These are phyloP conservation scores for Oncorhynchus masou DNA, from an alignment of 2,113 vertebrate species.

Conservation along the genomic window DNA sequence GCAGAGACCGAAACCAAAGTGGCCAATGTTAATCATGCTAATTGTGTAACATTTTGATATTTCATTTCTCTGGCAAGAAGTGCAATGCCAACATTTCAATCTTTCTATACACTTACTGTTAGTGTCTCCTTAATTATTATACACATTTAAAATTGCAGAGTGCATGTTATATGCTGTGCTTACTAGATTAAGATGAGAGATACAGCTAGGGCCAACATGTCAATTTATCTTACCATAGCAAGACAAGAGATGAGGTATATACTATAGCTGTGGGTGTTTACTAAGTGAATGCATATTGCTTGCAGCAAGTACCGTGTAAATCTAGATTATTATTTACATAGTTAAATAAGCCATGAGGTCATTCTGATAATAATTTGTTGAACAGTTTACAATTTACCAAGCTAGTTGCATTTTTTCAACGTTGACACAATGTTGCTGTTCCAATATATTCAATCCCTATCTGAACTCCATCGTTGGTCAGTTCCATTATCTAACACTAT, in stretches of 20 bases:
- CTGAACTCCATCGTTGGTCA: too few species aligned
- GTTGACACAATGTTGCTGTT: too few species aligned
- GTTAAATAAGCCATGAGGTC: constrained; percentile 1
- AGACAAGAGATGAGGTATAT: not conserved
- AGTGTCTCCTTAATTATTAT: constrained; percentile 38
- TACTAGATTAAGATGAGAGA: constrained; percentile 9
- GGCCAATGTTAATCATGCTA: constrained; percentile 29
- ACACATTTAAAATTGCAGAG: constrained; percentile 1
- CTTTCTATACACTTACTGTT: constrained; percentile 31
- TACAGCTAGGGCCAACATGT: not conserved
- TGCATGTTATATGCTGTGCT: not conserved
- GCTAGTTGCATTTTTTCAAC: not conserved
- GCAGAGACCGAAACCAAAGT: constrained; percentile 19
- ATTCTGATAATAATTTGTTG: not conserved
- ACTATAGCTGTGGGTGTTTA: constrained; percentile 20
- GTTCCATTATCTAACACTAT: too few species aligned
- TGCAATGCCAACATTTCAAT: constrained; percentile 35
- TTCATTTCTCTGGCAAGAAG: constrained; percentile 16
- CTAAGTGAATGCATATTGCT: not conserved
- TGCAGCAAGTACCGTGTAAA: too few species aligned
- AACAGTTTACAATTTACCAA: not conserved
- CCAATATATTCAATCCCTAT: too few species aligned
- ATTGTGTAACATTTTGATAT: constrained; percentile 30
- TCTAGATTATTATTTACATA: too few species aligned
- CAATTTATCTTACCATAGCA: not conserved